Conservation (phyloP, 2,888 invertebrate genomes). For the Sepioteuthis lessoniana region DNA sequence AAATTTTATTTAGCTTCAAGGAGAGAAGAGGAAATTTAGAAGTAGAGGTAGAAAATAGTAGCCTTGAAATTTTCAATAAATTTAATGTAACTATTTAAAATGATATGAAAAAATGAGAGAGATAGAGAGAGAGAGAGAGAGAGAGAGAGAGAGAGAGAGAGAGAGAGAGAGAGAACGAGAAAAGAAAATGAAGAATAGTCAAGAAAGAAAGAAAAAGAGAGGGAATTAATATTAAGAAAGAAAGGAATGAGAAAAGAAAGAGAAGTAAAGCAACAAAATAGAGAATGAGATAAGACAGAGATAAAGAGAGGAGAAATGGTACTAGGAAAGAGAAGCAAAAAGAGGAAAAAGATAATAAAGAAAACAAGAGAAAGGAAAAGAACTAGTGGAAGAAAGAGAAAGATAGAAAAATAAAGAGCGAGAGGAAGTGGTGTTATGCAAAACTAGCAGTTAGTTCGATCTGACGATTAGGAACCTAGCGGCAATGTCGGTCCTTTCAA, state of each 20-base stretch:
- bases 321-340: background rate
- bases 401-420: background rate
- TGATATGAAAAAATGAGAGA: too few relatives aligned
- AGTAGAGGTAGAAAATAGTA: background rate
- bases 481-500: constrained; percentile 37
- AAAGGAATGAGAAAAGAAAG: too few relatives aligned
- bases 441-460: constrained; percentile 37
- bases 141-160: background rate
- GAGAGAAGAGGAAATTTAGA: background rate
- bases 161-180: background rate
- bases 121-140: background rate
- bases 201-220: background rate
- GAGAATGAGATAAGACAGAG: background rate
- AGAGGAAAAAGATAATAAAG: background rate
- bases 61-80: too few relatives aligned
- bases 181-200: background rate
- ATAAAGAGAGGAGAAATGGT: background rate
- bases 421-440: background rate
- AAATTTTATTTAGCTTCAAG: background rate
- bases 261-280: background rate
- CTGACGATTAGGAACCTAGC: constrained; percentile 35
- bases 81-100: too few relatives aligned
- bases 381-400: background rate
- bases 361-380: background rate
- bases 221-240: background rate